Conservation (phyloP, 1,140 invertebrate genomes). For the Physella acuta region DNA sequence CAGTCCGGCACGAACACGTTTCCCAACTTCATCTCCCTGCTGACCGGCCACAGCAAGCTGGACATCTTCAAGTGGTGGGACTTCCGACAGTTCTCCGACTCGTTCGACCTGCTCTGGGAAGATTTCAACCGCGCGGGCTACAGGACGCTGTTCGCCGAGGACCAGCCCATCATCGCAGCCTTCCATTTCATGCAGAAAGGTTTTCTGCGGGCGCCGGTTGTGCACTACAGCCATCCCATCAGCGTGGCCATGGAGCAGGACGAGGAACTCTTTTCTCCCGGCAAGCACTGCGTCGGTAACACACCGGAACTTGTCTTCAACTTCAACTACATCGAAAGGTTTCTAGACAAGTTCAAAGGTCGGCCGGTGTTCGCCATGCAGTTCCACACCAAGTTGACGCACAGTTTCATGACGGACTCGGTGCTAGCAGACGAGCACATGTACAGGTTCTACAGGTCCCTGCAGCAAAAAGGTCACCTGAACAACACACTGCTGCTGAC, state of each 20-base stretch:
- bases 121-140: neutral
- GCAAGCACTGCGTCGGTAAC: neutral
- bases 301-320: neutral
- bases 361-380: neutral
- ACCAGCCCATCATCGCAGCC: neutral
- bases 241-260: neutral
- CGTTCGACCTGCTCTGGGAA: neutral
- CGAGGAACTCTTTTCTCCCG: neutral
- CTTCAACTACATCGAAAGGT: neutral
- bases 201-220: neutral
- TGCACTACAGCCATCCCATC: neutral
- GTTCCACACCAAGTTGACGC: neutral
- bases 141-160: neutral
- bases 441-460: neutral
- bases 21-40: no score
- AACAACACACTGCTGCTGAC: neutral
- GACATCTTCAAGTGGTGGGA: neutral
- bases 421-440: neutral
- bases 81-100: neutral
- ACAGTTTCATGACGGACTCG: neutral
- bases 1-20: no score
- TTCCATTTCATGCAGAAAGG: neutral
- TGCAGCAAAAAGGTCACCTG: neutral
- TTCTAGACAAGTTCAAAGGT: neutral
- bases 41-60: neutral